These are phyloP conservation scores for Spialia ferax DNA, from an alignment of 2,888 invertebrate genomes.

Conservation along the genomic window DNA sequence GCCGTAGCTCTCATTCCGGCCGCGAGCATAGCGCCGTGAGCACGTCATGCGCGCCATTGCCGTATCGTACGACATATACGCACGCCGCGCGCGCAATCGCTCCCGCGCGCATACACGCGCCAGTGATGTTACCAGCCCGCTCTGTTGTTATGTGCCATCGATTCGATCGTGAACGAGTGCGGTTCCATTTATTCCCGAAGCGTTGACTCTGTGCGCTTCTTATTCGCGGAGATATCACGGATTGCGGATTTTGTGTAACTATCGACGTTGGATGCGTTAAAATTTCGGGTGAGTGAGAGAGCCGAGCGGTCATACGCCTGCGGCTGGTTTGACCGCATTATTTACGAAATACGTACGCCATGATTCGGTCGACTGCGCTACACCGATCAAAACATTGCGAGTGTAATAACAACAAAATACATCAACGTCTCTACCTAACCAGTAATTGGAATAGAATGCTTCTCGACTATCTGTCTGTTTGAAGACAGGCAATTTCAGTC, in stretches of 20 bases:
- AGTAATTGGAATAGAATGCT: conserved; percentile 42
- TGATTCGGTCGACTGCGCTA: conserved; percentile 82
- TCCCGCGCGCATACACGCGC: conserved; percentile 70
- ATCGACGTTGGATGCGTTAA: conserved; percentile 84
- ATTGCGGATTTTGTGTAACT: conserved; percentile 77
- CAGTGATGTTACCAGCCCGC: conserved; percentile 78
- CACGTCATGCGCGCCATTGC: conserved; percentile 58
- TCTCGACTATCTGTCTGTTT: conserved; percentile 15
- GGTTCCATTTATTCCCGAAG: conserved; percentile 76
- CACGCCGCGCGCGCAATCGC: conserved; percentile 62
- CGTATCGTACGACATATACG: conserved; percentile 54
- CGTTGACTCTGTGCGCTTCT: conserved; percentile 66
- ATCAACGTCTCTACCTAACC: conserved; percentile 57
- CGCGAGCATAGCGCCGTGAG: conserved; percentile 47
- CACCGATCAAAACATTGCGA: conserved; percentile 79
- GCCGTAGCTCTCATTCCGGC: conserved; percentile 44
- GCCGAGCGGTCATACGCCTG: conserved; percentile 76
- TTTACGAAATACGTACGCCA: conserved; percentile 85
- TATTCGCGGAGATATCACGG: conserved; percentile 65
- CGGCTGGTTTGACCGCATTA: conserved; percentile 86
- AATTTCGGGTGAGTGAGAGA: conserved; percentile 86
- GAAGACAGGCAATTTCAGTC: conserved; percentile 24
- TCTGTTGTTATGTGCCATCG: conserved; percentile 75
- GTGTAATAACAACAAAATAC: conserved; percentile 66
- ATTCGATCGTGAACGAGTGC: conserved; percentile 76